Evolutionary conservation across 2,113 vertebrate genomes (phyloP).

Genomic region (Etia nguti): DNA sequence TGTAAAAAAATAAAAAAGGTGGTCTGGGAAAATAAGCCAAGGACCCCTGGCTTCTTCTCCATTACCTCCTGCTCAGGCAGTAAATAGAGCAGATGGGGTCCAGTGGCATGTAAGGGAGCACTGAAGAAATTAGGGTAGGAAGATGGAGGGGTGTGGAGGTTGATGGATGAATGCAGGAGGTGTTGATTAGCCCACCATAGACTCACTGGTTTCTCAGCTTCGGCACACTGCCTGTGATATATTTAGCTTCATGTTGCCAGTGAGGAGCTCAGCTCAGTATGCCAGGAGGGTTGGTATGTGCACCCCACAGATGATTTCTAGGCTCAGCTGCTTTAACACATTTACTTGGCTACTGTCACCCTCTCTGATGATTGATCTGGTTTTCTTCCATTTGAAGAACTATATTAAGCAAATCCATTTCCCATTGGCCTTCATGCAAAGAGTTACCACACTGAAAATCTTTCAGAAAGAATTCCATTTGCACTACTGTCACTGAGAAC

Average conservation of each 20-base stretch:
- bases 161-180: slow-evolving; percentile 10
- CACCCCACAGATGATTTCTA: neutral
- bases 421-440: neutral
- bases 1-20: neutral
- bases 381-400: neutral
- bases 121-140: slow-evolving; percentile 19
- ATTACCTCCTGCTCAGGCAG: slow-evolving; percentile 18
- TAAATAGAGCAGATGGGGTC: slow-evolving; percentile 66
- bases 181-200: slow-evolving; percentile 51
- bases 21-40: neutral
- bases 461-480: neutral
- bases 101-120: slow-evolving; percentile 34
- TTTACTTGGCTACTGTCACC: neutral
- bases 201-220: neutral
- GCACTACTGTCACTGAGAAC: neutral
- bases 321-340: neutral
- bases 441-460: neutral
- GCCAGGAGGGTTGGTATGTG: neutral
- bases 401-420: neutral
- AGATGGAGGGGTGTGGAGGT: neutral
- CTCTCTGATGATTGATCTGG: neutral
- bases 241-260: slow-evolving; percentile 17
- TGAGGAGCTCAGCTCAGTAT: slow-evolving; percentile 10
- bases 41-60: slow-evolving; percentile 22
- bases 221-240: neutral